Conservation (phyloP, 2,888 invertebrate species). For the Xestia xanthographa region DNA sequence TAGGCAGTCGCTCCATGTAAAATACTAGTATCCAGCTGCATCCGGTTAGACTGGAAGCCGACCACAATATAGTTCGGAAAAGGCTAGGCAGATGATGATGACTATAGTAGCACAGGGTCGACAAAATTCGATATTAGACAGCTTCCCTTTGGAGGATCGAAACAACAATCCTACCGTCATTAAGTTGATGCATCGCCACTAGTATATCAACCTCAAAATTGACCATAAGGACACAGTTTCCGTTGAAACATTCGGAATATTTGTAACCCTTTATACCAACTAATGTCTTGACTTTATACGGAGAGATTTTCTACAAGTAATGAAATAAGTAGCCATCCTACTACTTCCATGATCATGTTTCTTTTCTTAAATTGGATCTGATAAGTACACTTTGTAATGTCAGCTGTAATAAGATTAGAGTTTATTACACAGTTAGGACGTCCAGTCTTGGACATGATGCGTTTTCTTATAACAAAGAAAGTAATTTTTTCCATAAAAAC, state of each 20-base stretch:
- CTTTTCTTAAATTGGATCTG: not conserved
- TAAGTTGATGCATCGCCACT: not conserved
- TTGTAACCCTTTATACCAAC: not conserved
- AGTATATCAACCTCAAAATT: no score
- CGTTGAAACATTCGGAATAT: not conserved
- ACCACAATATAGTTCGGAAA: not conserved
- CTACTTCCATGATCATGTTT: not conserved
- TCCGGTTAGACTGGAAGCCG: not conserved
- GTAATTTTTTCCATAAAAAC: not conserved
- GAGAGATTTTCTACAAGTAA: not conserved
- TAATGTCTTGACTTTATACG: not conserved
- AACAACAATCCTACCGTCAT: not conserved
- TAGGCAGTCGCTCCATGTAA: no score
- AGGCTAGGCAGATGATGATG: not conserved
- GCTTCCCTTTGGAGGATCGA: not conserved
- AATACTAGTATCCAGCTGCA: not conserved
- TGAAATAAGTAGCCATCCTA: not conserved
- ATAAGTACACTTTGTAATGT: not conserved
- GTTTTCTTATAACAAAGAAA: not conserved
- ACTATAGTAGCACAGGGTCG: not conserved
- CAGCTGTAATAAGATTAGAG: not conserved
- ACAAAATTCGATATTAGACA: not conserved
- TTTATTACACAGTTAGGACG: not conserved
- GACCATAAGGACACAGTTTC: not conserved
- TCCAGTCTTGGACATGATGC: not conserved